Conservation (phyloP, 2,888 invertebrate genomes). For the Agrotis ipsilon region DNA sequence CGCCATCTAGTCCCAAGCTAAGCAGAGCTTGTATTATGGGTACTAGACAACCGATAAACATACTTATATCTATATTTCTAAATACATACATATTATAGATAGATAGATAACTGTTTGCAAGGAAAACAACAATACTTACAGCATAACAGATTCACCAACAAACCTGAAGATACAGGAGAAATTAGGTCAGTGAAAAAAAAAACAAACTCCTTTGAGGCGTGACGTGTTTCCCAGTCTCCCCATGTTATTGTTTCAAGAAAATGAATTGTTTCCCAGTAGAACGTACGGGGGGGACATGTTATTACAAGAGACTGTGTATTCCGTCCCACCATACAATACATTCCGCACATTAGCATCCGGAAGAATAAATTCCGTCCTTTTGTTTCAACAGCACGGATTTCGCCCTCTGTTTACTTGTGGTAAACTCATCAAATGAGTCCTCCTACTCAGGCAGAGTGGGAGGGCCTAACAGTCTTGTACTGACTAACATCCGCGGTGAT, state of each 20-base stretch:
- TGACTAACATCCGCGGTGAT: too few relatives aligned
- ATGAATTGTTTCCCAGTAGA: constrained; percentile 20
- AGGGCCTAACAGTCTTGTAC: too few relatives aligned
- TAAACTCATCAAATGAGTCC: too few relatives aligned
- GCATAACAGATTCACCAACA: not conserved
- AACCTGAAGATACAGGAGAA: not conserved
- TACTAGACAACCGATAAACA: too few relatives aligned
- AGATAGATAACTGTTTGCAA: too few relatives aligned
- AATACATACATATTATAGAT: too few relatives aligned
- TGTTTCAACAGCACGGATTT: constrained; percentile 58
- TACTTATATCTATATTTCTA: too few relatives aligned
- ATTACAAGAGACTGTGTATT: constrained; percentile 6
- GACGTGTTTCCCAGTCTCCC: not conserved
- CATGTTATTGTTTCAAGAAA: constrained; percentile 24
- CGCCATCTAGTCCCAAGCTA: too few relatives aligned
- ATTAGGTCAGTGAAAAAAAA: constrained; percentile 8
- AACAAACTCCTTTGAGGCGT: not conserved
- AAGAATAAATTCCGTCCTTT: constrained; percentile 69
- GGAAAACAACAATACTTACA: too few relatives aligned
- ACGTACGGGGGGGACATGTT: constrained; percentile 8
- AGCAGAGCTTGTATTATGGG: too few relatives aligned
- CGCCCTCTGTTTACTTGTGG: too few relatives aligned
- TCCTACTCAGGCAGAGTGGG: too few relatives aligned
- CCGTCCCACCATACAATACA: constrained; percentile 28
- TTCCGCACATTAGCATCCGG: constrained; percentile 67